Evolutionary conservation across 2,113 vertebrate species (phyloP).

Genomic region (Sinosuthora webbiana): DNA sequence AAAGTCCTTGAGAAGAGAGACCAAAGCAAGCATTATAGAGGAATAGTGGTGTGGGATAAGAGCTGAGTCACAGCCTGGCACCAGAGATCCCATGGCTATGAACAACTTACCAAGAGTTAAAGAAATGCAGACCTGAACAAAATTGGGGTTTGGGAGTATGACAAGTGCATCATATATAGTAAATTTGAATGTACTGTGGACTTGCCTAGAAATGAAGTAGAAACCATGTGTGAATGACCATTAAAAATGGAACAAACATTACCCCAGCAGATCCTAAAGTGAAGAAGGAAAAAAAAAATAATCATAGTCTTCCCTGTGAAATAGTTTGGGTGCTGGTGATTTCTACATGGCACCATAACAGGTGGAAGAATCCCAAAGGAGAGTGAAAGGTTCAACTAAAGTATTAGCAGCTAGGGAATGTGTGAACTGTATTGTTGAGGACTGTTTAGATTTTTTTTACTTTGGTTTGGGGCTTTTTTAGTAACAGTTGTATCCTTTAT

Average conservation of each 20-base stretch:
- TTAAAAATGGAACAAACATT: background rate
- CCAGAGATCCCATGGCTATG: background rate
- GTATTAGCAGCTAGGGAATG: background rate
- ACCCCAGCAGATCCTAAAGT: background rate
- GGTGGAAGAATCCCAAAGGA: background rate
- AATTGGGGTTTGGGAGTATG: accelerated
- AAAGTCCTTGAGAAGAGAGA: background rate
- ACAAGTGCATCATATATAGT: background rate
- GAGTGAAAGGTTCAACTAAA: background rate
- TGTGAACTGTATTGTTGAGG: background rate
- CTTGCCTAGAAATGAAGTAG: background rate
- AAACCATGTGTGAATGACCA: background rate
- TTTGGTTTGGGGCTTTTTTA: background rate
- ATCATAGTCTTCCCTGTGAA: background rate
- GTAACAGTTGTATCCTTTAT: background rate
- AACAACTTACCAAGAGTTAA: background rate
- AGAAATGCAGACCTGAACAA: background rate
- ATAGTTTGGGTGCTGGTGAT: background rate
- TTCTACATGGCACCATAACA: background rate
- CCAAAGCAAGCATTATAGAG: background rate
- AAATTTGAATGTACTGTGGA: background rate
- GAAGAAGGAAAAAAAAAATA: background rate
- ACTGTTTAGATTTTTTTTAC: accelerated
- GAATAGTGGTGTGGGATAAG: background rate
- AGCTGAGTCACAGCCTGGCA: background rate